Conservation (phyloP, 1,140 invertebrate genomes). For the Cherax destructor region DNA sequence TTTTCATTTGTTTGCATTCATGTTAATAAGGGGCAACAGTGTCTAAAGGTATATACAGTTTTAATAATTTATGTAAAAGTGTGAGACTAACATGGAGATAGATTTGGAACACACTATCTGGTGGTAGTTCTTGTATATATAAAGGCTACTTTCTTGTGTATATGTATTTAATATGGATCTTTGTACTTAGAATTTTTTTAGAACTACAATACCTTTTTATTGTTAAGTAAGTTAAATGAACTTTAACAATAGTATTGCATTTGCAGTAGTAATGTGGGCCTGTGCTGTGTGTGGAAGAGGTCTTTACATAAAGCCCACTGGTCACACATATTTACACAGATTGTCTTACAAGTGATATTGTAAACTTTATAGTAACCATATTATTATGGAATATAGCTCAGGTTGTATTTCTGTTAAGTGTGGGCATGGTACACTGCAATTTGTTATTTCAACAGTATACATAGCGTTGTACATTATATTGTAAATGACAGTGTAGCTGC, state of each 20-base stretch:
- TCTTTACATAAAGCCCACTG: neutral
- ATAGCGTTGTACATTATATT: neutral
- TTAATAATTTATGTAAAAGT: neutral
- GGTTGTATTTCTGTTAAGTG: constrained; percentile 17
- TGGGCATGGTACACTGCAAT: constrained; percentile 9
- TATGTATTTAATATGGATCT: constrained; percentile 7
- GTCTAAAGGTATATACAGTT: neutral
- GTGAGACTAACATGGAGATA: neutral
- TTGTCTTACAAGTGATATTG: constrained; percentile 12
- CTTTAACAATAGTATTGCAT: neutral
- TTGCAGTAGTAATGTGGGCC: neutral
- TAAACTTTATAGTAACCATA: constrained; percentile 21
- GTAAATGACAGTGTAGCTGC: neutral
- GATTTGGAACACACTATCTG: neutral
- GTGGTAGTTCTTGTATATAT: neutral
- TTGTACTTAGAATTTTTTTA: neutral
- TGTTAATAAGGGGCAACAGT: neutral
- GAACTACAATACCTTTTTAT: neutral
- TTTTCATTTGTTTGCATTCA: constrained; percentile 26
- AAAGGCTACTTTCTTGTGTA: neutral
- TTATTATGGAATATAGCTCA: constrained; percentile 29
- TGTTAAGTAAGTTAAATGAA: neutral
- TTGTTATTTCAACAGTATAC: neutral
- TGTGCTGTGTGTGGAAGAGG: neutral
- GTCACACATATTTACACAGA: neutral